Conservation (phyloP, 2,113 vertebrate species). For the Leptocoma aspasia region DNA sequence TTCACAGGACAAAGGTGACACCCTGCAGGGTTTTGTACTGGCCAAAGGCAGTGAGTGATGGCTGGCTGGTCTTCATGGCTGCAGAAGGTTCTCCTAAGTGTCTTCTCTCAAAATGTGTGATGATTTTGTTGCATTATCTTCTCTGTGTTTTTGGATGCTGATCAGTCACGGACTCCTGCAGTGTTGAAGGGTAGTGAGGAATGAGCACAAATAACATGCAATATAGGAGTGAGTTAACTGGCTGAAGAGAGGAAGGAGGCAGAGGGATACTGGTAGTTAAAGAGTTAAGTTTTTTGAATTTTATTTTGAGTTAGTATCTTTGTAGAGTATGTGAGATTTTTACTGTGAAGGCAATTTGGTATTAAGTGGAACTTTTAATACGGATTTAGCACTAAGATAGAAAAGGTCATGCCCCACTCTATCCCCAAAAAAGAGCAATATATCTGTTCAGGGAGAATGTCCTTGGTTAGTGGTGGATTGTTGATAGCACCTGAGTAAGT, state of each 20-base stretch:
- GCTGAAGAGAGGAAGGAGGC: not conserved
- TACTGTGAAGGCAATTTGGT: not conserved
- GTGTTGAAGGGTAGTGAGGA: not conserved
- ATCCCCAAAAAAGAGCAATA: rapidly evolving
- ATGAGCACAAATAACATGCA: not conserved
- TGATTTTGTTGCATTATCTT: not conserved
- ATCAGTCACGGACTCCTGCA: not conserved
- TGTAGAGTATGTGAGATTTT: not conserved
- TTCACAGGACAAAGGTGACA: not conserved
- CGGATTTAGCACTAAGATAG: not conserved
- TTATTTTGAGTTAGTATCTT: not conserved
- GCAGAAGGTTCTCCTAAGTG: not conserved
- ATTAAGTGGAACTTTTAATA: not conserved
- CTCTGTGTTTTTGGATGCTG: not conserved
- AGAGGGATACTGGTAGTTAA: not conserved
- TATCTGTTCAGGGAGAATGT: not conserved
- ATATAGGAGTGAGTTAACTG: not conserved
- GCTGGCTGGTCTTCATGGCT: not conserved
- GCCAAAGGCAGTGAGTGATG: not conserved
- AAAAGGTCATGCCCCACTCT: not conserved
- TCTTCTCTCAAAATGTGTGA: not conserved
- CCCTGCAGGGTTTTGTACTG: not conserved
- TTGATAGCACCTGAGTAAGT: not conserved
- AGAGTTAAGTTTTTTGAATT: not conserved
- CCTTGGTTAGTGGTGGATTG: not conserved